Base-by-base conservation (phyloP, 1,140 invertebrate species). In the Cheumatopsyche charites region DNA sequence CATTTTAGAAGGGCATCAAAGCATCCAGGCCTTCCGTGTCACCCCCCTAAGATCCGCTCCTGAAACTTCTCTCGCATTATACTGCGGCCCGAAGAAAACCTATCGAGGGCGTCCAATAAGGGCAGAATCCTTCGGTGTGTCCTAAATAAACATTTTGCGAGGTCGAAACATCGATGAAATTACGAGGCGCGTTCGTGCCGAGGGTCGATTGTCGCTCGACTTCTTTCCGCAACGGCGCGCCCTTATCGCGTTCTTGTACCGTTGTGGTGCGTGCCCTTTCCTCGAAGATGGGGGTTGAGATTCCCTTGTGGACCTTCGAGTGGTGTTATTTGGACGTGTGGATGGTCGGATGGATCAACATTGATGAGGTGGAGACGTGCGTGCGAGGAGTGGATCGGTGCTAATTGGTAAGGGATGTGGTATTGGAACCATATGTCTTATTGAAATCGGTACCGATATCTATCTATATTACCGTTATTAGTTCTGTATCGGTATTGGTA, bases 81-180 rank as follows among this genome's bases (percentile, higher is more conserved):
- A 5, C 17, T 9, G 13, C 21, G 4, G 13, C 15, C 2, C 2
- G 43, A 47, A 15, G 9, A 23, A 58, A 58, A 58, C 55, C 55
- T 23, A 58, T 58, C 55, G 21, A 23, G 11, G 19, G 55, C 15
- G 17, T 15, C 49, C 49, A 19, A 52, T 52, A 52, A n/a, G 49
- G 11, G 55, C 21, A 58, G 7, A 25, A 58, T 36, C 29, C 9
- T 36, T 13, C 21, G 55, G 47, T 23, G 55, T 25, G 55, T 58
- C 55, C 55, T 58, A 58, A 58, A 58, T 58, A 58, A 58, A 58
- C 55, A 58, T 58, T 58, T 58, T 26, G 21, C 21, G 55, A 58
- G 55, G 55, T 58, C 55, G 21, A 58, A 58, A 58, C 55, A 58
- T 58, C 55, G 55, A 58, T 58, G 55, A 58, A 58, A 58, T 58